Conservation (phyloP, 1,140 invertebrate genomes). For the Wiebesia pumilae region DNA sequence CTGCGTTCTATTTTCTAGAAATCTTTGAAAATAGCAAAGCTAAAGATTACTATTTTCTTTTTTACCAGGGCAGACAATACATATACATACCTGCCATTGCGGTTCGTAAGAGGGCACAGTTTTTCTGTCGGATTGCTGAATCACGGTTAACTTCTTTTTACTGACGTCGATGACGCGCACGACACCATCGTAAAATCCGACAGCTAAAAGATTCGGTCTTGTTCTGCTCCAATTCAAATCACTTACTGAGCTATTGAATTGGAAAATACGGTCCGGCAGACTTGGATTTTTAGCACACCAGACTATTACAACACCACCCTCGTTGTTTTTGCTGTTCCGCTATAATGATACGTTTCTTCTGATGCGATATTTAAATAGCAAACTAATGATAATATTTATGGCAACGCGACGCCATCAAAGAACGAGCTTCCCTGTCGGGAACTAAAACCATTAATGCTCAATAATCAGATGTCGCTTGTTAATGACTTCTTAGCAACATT, state of each 20-base stretch:
- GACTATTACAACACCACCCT: slow-evolving; percentile 81
- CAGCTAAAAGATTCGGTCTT: slow-evolving; percentile 83
- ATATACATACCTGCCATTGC: slow-evolving; percentile 76
- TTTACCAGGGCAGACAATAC: too few species aligned
- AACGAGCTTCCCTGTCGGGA: too few species aligned
- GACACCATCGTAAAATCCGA: slow-evolving; percentile 87
- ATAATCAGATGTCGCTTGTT: too few species aligned
- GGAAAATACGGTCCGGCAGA: slow-evolving; percentile 84
- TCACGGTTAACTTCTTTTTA: slow-evolving; percentile 71
- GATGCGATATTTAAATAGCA: neutral
- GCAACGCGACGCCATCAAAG: too few species aligned
- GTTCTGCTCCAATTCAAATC: slow-evolving; percentile 83
- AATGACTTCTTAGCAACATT: too few species aligned
- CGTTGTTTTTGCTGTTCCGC: neutral
- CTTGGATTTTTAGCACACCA: slow-evolving; percentile 92
- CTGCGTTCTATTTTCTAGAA: too few species aligned
- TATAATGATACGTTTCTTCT: neutral
- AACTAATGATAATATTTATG: neutral
- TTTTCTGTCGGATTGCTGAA: slow-evolving; percentile 75
- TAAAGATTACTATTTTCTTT: too few species aligned
- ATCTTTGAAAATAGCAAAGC: too few species aligned
- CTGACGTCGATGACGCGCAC: slow-evolving; percentile 84
- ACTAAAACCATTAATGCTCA: too few species aligned
- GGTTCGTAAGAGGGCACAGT: slow-evolving; percentile 79
- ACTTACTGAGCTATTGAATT: slow-evolving; percentile 82